Base-by-base conservation (phyloP, 2,113 vertebrate genomes). In the Carassius gibelio region DNA sequence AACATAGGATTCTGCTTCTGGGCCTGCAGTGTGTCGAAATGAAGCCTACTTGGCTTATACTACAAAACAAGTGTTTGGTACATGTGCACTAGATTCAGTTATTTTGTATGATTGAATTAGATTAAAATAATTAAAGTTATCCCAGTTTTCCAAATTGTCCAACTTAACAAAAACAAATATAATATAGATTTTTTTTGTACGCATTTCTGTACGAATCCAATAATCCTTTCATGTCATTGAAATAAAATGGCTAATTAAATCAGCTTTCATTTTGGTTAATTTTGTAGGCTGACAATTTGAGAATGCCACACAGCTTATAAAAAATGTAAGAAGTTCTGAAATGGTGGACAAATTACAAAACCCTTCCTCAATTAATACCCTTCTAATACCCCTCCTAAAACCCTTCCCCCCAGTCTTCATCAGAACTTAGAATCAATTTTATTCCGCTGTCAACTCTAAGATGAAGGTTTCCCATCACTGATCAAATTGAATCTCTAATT, bases 401-500 rank as follows among this genome's bases (percentile, higher is more conserved):
- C 26, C 26, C 1, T 26, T 26, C 26, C 9, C 9, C 71, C 45
- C 1, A 14, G 10, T 10, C 21, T 30, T 15, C 42, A 26, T 52
- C 48, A 75, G n/a, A 30, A 5, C n/a, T 36, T 17, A 8, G 59
- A 42, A 8, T 45, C 45, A 48, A 26, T 80, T 48, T 2, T 0
- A 66, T 66, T 64, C 59, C 11, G n/a, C 38, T 19, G n/a, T 48
- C 59, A 80, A 59, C 17, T 3, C 77, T 26, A 23, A 30, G 48
- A 36, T 64, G 13, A 19, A 42, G 4, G n/a, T 26, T 66, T 81
- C 36, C 59, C 78, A 66, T 81, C 61, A 45, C n/a, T 81, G 59
- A 66, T 64, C 78, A 81, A 48, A 66, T 45, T 66, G 59, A 66
- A 81, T 81, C 61, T 82, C 69, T 55, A 82, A 69, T 52, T 81